Base-by-base conservation (phyloP, 2,888 invertebrate species). In the Deilephila elpenor region DNA sequence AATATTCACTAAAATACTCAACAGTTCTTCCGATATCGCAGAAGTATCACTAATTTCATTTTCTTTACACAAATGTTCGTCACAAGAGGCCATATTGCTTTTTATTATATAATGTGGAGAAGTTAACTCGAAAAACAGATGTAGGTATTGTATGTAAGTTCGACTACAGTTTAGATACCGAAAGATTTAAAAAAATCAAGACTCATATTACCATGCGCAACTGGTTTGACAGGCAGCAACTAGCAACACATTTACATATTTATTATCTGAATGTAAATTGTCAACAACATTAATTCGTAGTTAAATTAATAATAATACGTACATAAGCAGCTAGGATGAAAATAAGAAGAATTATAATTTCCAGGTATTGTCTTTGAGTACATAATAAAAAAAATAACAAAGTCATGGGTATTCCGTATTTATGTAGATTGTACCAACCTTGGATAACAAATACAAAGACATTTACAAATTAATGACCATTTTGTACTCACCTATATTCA, bases 81-180 rank as follows among this genome's bases (percentile, higher is more conserved):
- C 44, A 51, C 67, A 20, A 20, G 44, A 44, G 5, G 44, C 7
- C 67, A 67, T 67, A 44, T 67, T 71, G 53, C 34, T 17, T 73
- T 56, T 51, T 29, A n/a, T 17, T 37, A 3, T 32, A 32, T 37
- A 37, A 8, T 37, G 37, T 37, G 8, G 8, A 37, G 37, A 37
- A 37, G 37, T 37, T 37, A 37, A 37, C 59, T 11, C 59, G 25
- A 19, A 29, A 25, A 29, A n/a, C 11, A 11, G 11, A n/a, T n/a
- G n/a, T n/a, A n/a, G 59, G 7, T n/a, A 59, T 14, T 11, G 11
- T 44, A 44, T 56, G 6, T n/a, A 56, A 56, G 14, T 19, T 17
- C 17, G 19, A 56, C 19, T 56, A n/a, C 5, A 6, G n/a, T n/a
- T 17, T 1, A 56, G 56, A 56, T n/a, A 56, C 17, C 19, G 17